A percentile compares a stretch with the other conserved stretches of the same genome.
phyloP scores from a whole-genome alignment of 2,797 vertebrate genomes.

The Telmatherina bonti region DNA sequence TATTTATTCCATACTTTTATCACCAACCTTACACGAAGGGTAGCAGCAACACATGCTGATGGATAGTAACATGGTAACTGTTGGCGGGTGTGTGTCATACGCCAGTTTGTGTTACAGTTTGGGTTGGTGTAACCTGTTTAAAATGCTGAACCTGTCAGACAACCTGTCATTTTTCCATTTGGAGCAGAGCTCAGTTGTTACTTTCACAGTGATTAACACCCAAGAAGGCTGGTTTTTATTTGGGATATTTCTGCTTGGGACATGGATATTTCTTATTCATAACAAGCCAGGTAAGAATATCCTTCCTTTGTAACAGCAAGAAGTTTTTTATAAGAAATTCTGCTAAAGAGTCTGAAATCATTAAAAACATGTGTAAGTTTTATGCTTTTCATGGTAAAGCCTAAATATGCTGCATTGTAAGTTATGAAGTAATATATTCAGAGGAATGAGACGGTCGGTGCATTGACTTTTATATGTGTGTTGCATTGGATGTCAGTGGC shows the following conservation, averaged over 20 bases:
- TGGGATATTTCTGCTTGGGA: neutral
- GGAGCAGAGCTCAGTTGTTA: constrained; percentile 19
- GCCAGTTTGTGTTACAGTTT: constrained; percentile 15
- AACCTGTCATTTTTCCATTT: constrained; percentile 13
- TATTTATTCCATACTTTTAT: neutral
- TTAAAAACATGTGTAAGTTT: neutral
- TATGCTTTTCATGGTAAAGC: neutral
- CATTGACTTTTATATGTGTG: neutral
- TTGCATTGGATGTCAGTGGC: neutral
- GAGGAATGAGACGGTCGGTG: neutral
- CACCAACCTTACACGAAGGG: neutral
- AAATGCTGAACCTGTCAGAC: constrained; percentile 60
- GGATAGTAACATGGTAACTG: constrained; percentile 10
- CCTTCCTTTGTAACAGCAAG: neutral
- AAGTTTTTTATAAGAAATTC: neutral
- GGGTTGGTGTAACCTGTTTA: constrained; percentile 57
- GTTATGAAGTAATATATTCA: constrained; percentile 6
- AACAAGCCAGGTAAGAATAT: constrained; percentile 5
- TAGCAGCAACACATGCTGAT: constrained; percentile 7
- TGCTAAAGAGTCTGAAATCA: neutral
- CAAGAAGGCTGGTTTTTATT: neutral
- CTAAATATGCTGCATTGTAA: neutral
- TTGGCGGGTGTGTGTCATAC: constrained; percentile 28
- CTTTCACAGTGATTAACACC: constrained; percentile 13
- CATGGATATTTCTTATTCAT: constrained; percentile 1